Percentiles rank a stretch among this genome's conserved stretches.
phyloP scores from a whole-genome alignment of 2,113 vertebrate species.

The Meles meles region DNA sequence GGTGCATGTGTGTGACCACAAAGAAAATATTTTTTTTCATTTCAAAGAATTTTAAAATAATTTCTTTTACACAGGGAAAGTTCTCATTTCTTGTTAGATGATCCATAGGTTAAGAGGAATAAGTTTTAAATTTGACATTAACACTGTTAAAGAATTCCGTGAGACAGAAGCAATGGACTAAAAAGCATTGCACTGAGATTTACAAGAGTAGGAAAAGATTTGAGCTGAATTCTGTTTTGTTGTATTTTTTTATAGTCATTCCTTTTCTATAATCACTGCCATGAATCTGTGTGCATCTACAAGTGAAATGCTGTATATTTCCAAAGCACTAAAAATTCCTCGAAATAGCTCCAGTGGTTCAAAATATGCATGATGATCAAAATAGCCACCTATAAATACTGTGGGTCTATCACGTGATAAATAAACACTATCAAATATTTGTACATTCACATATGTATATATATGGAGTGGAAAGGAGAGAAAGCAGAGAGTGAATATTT shows the following conservation, averaged over 20 bases:
- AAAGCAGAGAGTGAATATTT: constrained; percentile 59
- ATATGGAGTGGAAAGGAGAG: neutral
- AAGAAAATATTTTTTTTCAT: neutral
- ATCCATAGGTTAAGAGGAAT: neutral
- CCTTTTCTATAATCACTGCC: constrained; percentile 21
- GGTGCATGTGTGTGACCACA: neutral
- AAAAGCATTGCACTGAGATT: neutral
- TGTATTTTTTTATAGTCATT: constrained; percentile 43
- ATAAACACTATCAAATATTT: constrained; percentile 57
- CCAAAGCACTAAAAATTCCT: constrained; percentile 49
- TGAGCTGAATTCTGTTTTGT: neutral
- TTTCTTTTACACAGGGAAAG: neutral
- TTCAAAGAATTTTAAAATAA: neutral
- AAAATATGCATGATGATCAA: constrained; percentile 51
- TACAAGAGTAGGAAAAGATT: constrained; percentile 36
- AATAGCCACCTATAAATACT: constrained; percentile 47
- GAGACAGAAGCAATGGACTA: neutral
- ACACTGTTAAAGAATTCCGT: neutral
- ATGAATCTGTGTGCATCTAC: neutral
- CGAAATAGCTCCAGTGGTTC: constrained; percentile 48
- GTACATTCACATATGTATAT: constrained; percentile 19
- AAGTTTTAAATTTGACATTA: neutral
- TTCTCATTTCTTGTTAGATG: neutral
- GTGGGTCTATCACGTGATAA: constrained; percentile 27
- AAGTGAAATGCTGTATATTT: constrained; percentile 39